Conservation (phyloP, 2,113 vertebrate species). For the Pelodiscus sinensis region DNA sequence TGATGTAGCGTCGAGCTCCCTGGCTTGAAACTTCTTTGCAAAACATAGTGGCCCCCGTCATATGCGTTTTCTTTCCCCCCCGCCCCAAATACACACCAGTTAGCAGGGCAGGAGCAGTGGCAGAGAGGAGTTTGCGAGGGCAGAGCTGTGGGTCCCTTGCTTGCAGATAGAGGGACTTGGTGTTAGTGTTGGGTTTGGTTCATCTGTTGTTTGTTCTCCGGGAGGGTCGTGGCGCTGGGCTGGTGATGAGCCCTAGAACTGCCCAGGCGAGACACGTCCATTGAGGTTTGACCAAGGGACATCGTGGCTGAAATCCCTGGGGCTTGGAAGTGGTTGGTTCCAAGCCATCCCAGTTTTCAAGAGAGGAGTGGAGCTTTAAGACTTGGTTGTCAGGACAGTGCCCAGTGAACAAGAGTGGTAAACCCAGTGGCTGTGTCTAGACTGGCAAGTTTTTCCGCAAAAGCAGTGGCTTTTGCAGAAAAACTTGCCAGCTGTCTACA, state of each 20-base stretch:
- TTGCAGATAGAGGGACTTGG: background rate
- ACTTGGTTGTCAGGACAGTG: no score
- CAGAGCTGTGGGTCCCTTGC: background rate
- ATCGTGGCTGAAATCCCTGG: background rate
- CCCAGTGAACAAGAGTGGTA: no score
- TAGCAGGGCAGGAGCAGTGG: background rate
- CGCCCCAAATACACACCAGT: background rate
- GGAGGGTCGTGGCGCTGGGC: no score
- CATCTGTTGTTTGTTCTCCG: background rate
- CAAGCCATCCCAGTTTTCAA: background rate
- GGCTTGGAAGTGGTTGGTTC: background rate
- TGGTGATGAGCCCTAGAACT: background rate
- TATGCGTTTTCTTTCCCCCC: background rate
- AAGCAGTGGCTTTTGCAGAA: no score
- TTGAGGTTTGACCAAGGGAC: background rate
- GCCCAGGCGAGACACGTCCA: rapidly evolving
- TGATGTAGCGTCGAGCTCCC: background rate
- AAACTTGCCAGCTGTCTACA: no score
- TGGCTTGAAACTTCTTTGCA: background rate
- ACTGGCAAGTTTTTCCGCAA: no score
- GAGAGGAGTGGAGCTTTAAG: no score
- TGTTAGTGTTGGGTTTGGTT: background rate
- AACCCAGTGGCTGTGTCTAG: no score
- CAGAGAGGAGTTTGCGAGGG: background rate
- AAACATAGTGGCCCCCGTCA: background rate